phyloP scores from a whole-genome alignment of 2,888 invertebrate genomes.

The Horisme vitalbata region DNA sequence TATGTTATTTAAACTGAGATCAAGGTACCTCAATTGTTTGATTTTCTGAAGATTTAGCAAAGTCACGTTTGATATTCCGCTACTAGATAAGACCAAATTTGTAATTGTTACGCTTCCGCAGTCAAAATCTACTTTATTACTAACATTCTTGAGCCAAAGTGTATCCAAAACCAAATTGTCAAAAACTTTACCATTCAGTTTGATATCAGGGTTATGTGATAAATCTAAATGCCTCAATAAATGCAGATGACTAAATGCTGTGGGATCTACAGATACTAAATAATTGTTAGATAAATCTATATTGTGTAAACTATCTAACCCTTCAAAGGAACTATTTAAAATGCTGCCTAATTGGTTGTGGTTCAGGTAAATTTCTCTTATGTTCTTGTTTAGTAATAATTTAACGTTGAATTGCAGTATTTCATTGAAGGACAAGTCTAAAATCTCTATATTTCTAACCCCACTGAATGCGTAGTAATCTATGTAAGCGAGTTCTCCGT shows the following conservation, averaged over 20 bases:
- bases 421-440: conserved; percentile 14
- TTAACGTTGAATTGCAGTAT: conserved; percentile 7
- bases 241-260: conserved; percentile 5
- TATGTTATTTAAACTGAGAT: conserved; percentile 15
- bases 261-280: conserved; percentile 4
- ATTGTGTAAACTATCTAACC: background rate
- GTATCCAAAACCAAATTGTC: background rate
- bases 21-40: conserved; percentile 1
- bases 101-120: conserved; percentile 1
- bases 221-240: conserved; percentile 8
- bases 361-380: conserved; percentile 13
- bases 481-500: conserved; percentile 6
- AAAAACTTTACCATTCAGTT: conserved; percentile 4
- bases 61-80: conserved; percentile 8
- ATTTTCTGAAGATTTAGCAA: conserved; percentile 2
- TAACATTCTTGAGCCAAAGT: conserved; percentile 3
- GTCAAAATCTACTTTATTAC: conserved; percentile 11
- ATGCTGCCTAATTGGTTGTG: conserved; percentile 10
- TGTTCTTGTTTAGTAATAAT: background rate
- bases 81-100: conserved; percentile 13
- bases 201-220: conserved; percentile 9
- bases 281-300: conserved; percentile 12
- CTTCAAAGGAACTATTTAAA: conserved; percentile 2
- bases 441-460: conserved; percentile 4
- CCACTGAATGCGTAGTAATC: conserved; percentile 11